Evolutionary conservation across 2,113 vertebrate genomes (phyloP), one percentile per base, ranked within the genome.

Genomic region (Sapajus apella): DNA sequence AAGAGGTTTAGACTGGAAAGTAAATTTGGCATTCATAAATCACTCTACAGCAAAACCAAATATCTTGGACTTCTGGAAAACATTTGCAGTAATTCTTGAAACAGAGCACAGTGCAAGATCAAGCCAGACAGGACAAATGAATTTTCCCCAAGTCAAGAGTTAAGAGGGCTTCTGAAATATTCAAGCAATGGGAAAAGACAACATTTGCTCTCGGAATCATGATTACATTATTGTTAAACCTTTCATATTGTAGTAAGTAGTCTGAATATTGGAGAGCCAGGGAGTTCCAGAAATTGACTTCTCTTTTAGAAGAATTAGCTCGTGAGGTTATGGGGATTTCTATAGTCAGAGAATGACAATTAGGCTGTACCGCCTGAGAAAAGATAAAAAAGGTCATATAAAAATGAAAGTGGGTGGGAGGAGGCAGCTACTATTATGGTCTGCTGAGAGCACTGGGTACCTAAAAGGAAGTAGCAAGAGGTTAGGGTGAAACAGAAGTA

Each of bases 1-100:
- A 98, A 90, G 79, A 97, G 82, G 95, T 58, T 40, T 96, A 94
- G 77, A 64, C 79, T 97, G 94, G 77, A 98, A 97, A 95, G 35
- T 56, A 72, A 97, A 95, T 0, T 4, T 97, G 77, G 30, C 56
- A 90, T 94, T 97, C 95, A 79, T 89, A 87, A 98, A 77, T 91
- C 52, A 98, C 92, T 94, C 75, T 95, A 95, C 96, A 92, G 30
- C 1, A 85, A 97, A 92, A 21, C 75, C 45, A 6, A 88, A 21
- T 90, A 72, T 58, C 50, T 72, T 95, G 90, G 81, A 43, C 37
- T 83, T 94, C 56, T 8, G 0, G 45, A 94, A 97, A 90, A 16
- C 45, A 52, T 56, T 87, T 82, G 32, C 23, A 92, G 43, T 77
- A 76, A 85, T 37, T 96, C 9, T 55, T 76, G 79, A 87, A 94